Evolutionary conservation across 2,113 vertebrate species (phyloP).

Genomic region (Stictonetta naevosa): DNA sequence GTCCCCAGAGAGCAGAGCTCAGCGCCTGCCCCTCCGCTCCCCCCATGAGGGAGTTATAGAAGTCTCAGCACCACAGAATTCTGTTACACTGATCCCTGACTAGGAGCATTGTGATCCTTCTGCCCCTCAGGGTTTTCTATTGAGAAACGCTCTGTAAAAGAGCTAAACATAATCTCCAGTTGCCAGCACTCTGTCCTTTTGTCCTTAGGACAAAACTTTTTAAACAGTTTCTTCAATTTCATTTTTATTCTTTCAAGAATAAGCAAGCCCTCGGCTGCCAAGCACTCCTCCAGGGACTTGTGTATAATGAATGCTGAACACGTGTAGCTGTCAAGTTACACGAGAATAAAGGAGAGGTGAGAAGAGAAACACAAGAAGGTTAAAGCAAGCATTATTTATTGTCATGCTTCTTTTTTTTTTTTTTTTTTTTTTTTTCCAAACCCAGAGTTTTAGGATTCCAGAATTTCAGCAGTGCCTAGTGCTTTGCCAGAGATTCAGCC

Average conservation of each 20-base stretch:
- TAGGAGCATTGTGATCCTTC: background rate
- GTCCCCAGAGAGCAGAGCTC: no score
- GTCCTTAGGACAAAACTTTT: background rate
- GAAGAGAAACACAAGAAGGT: constrained; percentile 33
- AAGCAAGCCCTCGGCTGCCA: constrained; percentile 45
- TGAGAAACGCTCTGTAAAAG: background rate
- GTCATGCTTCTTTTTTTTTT: background rate
- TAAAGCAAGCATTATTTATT: constrained; percentile 50
- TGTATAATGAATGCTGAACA: constrained; percentile 60
- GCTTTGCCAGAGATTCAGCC: background rate
- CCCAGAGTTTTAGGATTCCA: background rate
- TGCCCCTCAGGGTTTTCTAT: background rate
- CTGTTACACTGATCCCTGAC: accelerated
- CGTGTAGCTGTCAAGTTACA: constrained; percentile 57
- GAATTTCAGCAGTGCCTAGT: background rate
- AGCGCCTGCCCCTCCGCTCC: no score
- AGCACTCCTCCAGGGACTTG: constrained; percentile 31
- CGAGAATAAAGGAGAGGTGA: constrained; percentile 34
- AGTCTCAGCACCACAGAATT: accelerated
- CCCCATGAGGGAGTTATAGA: no score
- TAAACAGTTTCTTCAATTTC: background rate
- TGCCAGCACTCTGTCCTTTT: background rate
- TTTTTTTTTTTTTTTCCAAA: background rate
- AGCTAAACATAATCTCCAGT: background rate
- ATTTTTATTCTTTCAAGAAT: constrained; percentile 52